Percentiles rank a stretch among this genome's conserved stretches.
Conservation (phyloP, 1,140 invertebrate species). For the Euschistus heros region DNA sequence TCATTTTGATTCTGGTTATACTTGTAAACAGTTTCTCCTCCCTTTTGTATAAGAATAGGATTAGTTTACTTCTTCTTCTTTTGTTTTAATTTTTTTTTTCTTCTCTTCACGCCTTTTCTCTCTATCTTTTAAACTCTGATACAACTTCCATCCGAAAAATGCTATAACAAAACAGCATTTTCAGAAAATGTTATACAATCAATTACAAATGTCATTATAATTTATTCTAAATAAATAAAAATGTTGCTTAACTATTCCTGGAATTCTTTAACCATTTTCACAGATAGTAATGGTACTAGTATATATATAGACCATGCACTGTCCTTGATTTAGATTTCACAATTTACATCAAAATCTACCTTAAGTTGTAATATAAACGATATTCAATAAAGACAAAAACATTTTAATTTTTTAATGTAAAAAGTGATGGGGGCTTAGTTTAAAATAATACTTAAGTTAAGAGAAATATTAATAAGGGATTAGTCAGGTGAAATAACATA, state of each 20-base stretch:
- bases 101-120: conserved; percentile 60
- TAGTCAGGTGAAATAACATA: too few species aligned
- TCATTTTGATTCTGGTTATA: too few species aligned
- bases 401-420: too few species aligned
- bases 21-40: too few species aligned
- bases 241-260: neutral
- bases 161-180: conserved; percentile 47
- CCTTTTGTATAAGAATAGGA: too few species aligned
- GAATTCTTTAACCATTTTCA: neutral
- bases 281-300: neutral
- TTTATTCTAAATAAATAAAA: neutral
- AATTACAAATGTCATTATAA: neutral
- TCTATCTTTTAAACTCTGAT: conserved; percentile 61
- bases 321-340: neutral
- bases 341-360: too few species aligned
- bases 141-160: conserved; percentile 72
- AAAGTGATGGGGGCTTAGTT: too few species aligned
- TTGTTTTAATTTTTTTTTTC: conserved; percentile 50
- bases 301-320: neutral
- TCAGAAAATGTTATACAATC: neutral
- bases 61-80: conserved; percentile 39
- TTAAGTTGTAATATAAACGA: too few species aligned
- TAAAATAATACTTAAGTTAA: too few species aligned
- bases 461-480: too few species aligned
- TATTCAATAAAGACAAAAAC: too few species aligned